phyloP scores from a whole-genome alignment of 30 jellyfish, hydroid and myxozoan genomes.

The Sanderia malayensis region DNA sequence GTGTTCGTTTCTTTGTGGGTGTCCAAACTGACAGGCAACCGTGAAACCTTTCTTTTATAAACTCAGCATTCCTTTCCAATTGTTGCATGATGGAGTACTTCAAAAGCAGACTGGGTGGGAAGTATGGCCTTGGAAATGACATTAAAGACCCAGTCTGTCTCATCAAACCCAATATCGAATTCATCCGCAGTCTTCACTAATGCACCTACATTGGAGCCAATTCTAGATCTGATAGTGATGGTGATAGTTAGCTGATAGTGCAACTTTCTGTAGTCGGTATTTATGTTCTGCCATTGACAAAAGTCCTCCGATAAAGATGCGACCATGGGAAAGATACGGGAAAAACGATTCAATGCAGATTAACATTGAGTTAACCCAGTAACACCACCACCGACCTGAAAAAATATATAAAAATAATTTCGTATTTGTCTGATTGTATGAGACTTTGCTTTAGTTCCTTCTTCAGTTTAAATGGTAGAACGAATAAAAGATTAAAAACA shows the following conservation, averaged over 20 bases:
- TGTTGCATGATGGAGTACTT: conserved; percentile 6
- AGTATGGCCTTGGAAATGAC: conserved; percentile 10
- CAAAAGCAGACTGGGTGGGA: background rate
- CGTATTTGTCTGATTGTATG: background rate
- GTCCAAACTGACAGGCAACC: conserved; percentile 16
- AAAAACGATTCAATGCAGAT: conserved; percentile 46
- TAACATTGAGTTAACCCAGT: conserved; percentile 24
- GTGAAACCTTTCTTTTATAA: background rate
- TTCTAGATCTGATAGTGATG: conserved; percentile 10
- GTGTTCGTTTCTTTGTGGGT: background rate
- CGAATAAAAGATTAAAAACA: background rate
- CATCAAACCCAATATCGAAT: conserved; percentile 36
- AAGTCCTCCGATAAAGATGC: conserved; percentile 32
- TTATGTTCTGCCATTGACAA: background rate
- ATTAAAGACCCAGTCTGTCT: background rate
- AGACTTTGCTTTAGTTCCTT: background rate
- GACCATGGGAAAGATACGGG: conserved; percentile 28
- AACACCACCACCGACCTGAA: background rate
- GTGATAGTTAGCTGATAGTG: conserved; percentile 23
- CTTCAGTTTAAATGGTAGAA: background rate
- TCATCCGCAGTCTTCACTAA: background rate
- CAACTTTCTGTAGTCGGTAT: conserved; percentile 1
- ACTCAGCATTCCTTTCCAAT: conserved; percentile 18
- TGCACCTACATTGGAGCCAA: conserved; percentile 6
- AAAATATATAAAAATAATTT: too few relatives aligned